Evolutionary conservation across 2,888 invertebrate genomes (phyloP).

Genomic region (Melanophora roralis): DNA sequence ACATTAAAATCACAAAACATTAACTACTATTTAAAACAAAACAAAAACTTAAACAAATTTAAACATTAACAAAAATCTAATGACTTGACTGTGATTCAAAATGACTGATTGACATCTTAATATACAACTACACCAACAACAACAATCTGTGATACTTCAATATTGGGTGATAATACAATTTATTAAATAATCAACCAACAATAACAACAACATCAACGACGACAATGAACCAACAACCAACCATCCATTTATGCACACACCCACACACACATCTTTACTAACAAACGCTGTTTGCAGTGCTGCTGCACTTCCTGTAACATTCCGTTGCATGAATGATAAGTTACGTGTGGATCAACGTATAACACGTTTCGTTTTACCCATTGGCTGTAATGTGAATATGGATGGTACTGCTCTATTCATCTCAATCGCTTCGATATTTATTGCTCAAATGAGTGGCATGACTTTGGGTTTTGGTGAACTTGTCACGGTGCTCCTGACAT

Average conservation of each 20-base stretch:
- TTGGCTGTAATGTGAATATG: slow-evolving; percentile 96
- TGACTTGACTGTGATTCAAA: slow-evolving; percentile 58
- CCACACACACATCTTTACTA: not conserved
- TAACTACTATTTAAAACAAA: slow-evolving; percentile 50
- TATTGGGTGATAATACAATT: slow-evolving; percentile 54
- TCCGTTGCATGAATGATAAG: slow-evolving; percentile 90
- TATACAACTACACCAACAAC: slow-evolving; percentile 45
- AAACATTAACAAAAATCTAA: slow-evolving; percentile 45
- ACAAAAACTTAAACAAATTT: slow-evolving; percentile 28
- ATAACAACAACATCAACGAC: slow-evolving; percentile 30
- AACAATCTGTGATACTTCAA: slow-evolving; percentile 57
- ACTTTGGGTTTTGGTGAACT: slow-evolving; percentile 88
- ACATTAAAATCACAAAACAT: slow-evolving; percentile 17
- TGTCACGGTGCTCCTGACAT: slow-evolving; percentile 89
- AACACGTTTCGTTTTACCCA: slow-evolving; percentile 91
- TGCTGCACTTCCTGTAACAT: slow-evolving; percentile 92
- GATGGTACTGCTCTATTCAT: slow-evolving; percentile 94
- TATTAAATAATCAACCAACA: slow-evolving; percentile 41
- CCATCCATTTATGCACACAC: not conserved
- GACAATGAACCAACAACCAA: slow-evolving; percentile 10
- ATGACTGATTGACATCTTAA: slow-evolving; percentile 57
- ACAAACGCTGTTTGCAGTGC: slow-evolving; percentile 79
- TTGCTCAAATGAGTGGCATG: slow-evolving; percentile 91
- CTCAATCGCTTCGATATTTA: slow-evolving; percentile 90
- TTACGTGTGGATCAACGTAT: slow-evolving; percentile 88